Evolutionary conservation across 2,113 vertebrate genomes (phyloP), one percentile per base, ranked within the genome.

Genomic region (Prolemur simus): DNA sequence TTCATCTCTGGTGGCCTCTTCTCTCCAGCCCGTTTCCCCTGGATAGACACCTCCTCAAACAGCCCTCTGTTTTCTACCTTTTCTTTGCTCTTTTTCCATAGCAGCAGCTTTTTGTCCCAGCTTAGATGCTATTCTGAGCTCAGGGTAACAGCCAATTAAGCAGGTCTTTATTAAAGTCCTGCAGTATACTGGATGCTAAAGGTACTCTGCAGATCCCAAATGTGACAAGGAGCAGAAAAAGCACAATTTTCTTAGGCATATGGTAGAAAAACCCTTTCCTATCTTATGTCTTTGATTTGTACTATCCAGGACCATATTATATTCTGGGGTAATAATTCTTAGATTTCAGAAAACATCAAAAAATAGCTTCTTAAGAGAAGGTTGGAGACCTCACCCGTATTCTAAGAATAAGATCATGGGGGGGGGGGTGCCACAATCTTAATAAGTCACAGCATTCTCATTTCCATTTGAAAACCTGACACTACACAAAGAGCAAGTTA

Each of bases 71-170:
- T 93, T 86, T 64, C 77, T 11, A 58, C 13, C 37, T 81, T 96
- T 76, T 82, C 73, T 91, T 89, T 66, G 8, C 13, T 90, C n/a
- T 91, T 88, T 83, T 47, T 76, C 29, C 17, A 69, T n/a, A 80
- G 20, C 4, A 63, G 32, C 52, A 60, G 21, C n/a, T 92, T 92
- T 95, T 81, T 64, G 76, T 91, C 58, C 76, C 39, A 87, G n/a
- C n/a, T 89, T 39, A 83, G 69, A 89, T 76, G 54, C 21, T 89
- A 17, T 64, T 87, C 63, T 95, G 32, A 91, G 80, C 66, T 95
- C 49, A 94, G 54, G 49, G 15, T 69, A 95, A 94, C 39, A 94
- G 49, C 81, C 94, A 87, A 81, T 83, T 39, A 90, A 95, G 23
- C 37, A 54, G 52, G 7, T 88, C 68, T 93, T 90, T 32, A 73